phyloP scores from a whole-genome alignment of 2,888 invertebrate species.

The Drosophila fulvimacula region DNA sequence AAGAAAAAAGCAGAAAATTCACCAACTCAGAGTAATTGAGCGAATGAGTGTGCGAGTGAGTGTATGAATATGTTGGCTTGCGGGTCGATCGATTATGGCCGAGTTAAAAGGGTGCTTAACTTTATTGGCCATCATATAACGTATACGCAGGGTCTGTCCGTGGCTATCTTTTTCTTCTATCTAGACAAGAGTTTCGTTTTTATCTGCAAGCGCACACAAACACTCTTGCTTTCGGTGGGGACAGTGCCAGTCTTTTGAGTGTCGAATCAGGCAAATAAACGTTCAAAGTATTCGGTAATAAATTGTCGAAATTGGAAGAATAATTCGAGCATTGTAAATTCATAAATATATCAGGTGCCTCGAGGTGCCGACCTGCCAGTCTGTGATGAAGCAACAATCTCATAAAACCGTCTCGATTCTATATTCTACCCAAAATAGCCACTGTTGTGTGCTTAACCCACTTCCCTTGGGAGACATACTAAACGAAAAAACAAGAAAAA shows the following conservation, averaged over 20 bases:
- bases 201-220: constrained; percentile 36
- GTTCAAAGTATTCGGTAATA: constrained; percentile 67
- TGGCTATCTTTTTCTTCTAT: constrained; percentile 69
- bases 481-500: background rate
- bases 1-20: constrained; percentile 33
- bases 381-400: constrained; percentile 48
- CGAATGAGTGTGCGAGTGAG: constrained; percentile 1
- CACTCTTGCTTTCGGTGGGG: constrained; percentile 65
- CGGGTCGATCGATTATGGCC: constrained; percentile 49
- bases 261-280: constrained; percentile 62
- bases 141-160: constrained; percentile 64
- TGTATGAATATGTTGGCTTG: constrained; percentile 4
- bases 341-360: constrained; percentile 79
- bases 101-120: constrained; percentile 59
- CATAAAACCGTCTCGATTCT: constrained; percentile 25
- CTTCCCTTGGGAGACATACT: constrained; percentile 18
- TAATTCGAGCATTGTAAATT: constrained; percentile 71
- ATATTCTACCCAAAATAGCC: background rate
- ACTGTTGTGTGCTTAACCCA: constrained; percentile 60
- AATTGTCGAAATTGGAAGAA: constrained; percentile 79
- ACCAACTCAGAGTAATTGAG: constrained; percentile 31
- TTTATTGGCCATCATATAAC: constrained; percentile 50
- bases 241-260: constrained; percentile 54
- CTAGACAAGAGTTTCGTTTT: constrained; percentile 62
- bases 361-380: constrained; percentile 6